Percentiles rank a stretch among this genome's conserved stretches.
These are phyloP conservation scores for Parnassius mnemosyne DNA, from an alignment of 2,888 invertebrate genomes.

Conservation along the genomic window DNA sequence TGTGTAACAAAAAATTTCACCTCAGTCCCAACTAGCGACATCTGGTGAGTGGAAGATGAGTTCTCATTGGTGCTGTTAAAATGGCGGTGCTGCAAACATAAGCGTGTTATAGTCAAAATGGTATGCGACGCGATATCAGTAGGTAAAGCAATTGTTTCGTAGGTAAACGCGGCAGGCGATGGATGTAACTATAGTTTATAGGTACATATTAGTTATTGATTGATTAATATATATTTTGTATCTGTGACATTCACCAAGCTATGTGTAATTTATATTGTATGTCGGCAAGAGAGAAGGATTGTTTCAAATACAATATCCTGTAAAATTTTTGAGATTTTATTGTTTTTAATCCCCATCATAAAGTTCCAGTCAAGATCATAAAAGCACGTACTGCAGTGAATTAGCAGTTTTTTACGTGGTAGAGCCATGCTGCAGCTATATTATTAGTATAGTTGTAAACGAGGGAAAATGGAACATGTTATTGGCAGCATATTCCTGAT, in stretches of 20 bases:
- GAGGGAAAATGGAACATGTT: too few species aligned
- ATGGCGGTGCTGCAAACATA: too few species aligned
- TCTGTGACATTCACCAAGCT: conserved; percentile 67
- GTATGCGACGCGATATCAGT: conserved; percentile 45
- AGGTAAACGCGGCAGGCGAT: conserved; percentile 38
- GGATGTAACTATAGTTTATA: conserved; percentile 47
- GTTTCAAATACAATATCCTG: conserved; percentile 75
- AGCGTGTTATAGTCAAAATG: not conserved
- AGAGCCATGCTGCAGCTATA: too few species aligned
- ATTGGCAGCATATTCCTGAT: not conserved
- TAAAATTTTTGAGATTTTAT: conserved; percentile 41
- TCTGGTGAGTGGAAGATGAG: too few species aligned
- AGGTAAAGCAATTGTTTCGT: conserved; percentile 47
- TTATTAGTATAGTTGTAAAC: too few species aligned
- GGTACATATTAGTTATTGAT: conserved; percentile 52
- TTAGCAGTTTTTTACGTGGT: too few species aligned
- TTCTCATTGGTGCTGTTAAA: too few species aligned
- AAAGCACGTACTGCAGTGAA: too few species aligned
- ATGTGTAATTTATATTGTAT: conserved; percentile 62
- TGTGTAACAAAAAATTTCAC: too few species aligned
- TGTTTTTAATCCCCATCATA: not conserved
- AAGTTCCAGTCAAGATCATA: too few species aligned
- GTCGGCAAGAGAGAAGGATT: conserved; percentile 62
- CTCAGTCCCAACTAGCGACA: too few species aligned
- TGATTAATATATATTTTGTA: conserved; percentile 73